phyloP scores from a whole-genome alignment of 2,888 invertebrate species.

The Horisme vitalbata region DNA sequence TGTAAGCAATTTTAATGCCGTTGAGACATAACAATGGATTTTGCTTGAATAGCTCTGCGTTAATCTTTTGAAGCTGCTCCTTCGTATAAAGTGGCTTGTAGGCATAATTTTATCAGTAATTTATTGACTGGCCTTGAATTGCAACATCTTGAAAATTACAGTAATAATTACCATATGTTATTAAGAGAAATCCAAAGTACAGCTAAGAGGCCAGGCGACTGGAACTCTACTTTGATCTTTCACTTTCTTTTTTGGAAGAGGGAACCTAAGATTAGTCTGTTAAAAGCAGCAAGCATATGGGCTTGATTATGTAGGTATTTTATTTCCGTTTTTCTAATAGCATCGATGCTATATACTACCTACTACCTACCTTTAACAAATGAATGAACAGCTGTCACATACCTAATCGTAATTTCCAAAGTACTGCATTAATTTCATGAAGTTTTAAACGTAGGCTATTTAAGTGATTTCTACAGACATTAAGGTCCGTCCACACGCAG shows the following conservation, averaged over 20 bases:
- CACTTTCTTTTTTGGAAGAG: no score
- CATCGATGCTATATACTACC: no score
- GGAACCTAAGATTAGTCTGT: no score
- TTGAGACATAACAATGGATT: conserved; percentile 1
- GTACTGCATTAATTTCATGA: no score
- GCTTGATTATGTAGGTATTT: no score
- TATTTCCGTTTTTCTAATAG: no score
- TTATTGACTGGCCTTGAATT: conserved; percentile 2
- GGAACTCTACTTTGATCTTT: no score
- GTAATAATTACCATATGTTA: conserved; percentile 5
- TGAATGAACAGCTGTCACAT: no score
- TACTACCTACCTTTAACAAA: no score
- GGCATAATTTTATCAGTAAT: neutral
- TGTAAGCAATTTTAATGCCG: neutral
- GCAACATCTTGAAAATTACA: neutral
- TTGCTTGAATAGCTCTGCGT: conserved; percentile 2
- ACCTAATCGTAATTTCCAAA: no score
- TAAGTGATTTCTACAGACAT: conserved; percentile 10
- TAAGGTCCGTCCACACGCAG: conserved; percentile 15
- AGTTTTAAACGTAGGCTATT: neutral
- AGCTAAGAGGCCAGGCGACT: no score
- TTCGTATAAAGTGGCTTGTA: neutral
- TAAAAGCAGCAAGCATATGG: no score
- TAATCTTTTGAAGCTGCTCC: neutral
- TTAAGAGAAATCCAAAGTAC: neutral